Evolutionary conservation across 2,113 vertebrate species (phyloP).

Genomic region (Orthonyx spaldingii): DNA sequence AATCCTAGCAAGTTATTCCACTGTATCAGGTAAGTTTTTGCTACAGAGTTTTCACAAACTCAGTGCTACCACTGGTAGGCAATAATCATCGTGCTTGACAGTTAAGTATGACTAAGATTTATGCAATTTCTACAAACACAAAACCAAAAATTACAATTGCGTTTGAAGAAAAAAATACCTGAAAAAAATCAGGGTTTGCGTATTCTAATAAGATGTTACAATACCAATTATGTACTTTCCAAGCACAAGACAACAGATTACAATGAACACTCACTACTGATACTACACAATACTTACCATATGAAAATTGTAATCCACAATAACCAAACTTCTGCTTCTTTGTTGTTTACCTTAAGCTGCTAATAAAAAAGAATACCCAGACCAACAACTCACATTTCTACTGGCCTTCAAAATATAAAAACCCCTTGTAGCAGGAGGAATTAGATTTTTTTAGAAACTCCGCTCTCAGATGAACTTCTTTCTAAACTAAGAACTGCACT

Average conservation of each 20-base stretch:
- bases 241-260: not conserved
- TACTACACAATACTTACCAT: not conserved
- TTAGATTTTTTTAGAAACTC: not conserved
- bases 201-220: not conserved
- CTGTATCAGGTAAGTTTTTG: not conserved
- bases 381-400: not conserved
- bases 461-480: not conserved
- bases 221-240: not conserved
- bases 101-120: not conserved
- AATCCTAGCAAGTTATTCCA: not conserved
- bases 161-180: not conserved
- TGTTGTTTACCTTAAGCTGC: not conserved
- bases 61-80: not conserved
- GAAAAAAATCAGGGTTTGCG: not conserved
- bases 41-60: not conserved
- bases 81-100: not conserved
- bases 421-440: accelerated
- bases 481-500: not conserved
- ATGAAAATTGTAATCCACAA: not conserved
- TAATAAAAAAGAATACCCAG: not conserved
- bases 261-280: not conserved
- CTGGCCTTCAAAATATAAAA: not conserved
- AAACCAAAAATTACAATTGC: not conserved
- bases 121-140: not conserved
- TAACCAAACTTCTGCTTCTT: not conserved